Evolutionary conservation across 1,140 invertebrate species (phyloP), one percentile per base, ranked within the genome.

Genomic region (Drosophila sucinea): DNA sequence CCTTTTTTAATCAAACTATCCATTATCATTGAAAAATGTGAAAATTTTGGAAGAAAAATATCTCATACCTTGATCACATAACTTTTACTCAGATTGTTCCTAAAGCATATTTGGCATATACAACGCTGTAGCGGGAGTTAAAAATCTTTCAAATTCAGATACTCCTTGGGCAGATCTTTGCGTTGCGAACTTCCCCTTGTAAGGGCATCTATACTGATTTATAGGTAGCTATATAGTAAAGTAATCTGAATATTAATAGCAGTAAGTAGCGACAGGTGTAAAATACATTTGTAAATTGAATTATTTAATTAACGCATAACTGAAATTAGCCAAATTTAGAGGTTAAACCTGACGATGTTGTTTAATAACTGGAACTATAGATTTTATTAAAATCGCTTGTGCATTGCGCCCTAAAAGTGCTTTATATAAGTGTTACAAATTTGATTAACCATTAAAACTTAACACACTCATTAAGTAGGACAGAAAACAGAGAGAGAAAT

Each of bases 241-340:
- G 44, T 51, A 51, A 27, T 51, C 44, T 25, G 23, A 27, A 51
- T 51, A 51, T 27, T 10, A 27, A 51, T 51, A 51, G 25, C 23
- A 51, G 7, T 3, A 27, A 27, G 23, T 51, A 51, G 44, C 40
- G 47, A 56, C 68, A 66, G 83, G 75, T 83, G 66, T 57, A 57
- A 82, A 75, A 60, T 63, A 77, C 10, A 61, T 78, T 74, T 66
- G 30, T 71, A 67, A 64, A 77, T 77, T 73, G 62, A 84, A 73
- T 79, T 84, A 84, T 54, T 33, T 60, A 57, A 67, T 73, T 73
- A 67, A 27, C 67, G 60, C 33, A 51, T 55, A 67, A 3, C 67
- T 38, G 29, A 69, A 63, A 63, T 69, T 58, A 57, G 64, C 30
- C 8, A 58, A 57, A 64, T 58, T 58, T 67, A 77, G 41, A 60